Evolutionary conservation across 2,113 vertebrate genomes (phyloP), one percentile per base, ranked within the genome.

Genomic region (Fregata magnificens): DNA sequence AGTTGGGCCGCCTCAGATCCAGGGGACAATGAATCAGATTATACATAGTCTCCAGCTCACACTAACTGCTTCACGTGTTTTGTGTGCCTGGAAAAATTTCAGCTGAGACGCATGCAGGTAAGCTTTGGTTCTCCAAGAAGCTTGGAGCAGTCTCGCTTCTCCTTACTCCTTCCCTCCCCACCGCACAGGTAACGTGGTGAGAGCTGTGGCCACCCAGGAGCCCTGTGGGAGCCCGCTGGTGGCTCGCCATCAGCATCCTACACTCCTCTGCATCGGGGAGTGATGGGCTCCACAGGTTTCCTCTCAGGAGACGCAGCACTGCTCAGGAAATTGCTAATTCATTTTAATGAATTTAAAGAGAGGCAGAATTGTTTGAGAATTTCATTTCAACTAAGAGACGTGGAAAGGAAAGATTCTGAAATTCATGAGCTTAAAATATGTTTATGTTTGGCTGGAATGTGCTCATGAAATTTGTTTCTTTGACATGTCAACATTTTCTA

Each of bases 401-500:
- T 0, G 5, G 31, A 87, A 78, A 50, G 5, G 84, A 71, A 84
- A 47, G 52, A 63, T 76, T 82, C 86, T 72, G 87, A 82, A 91
- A 87, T 82, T 49, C 74, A 65, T 22, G 49, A 87, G 70, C 28
- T 76, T 56, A 44, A 91, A 91, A 87, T 80, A 36, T 25, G 34
- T 91, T 94, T 82, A 31, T 77, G 49, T 93, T 87, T 52, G 52
- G 11, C 40, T 79, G 70, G 83, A 69, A 72, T 26, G 52, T 69
- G 66, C 49, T 91, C 47, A 32, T 36, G 69, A 66, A 88, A 73
- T 91, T 72, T 21, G 22, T 91, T 85, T 91, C 92, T 87, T 79
- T 93, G 88, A 92, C 92, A 62, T 77, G 62, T 82, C 90, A 66
- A 90, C 90, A 56, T 92, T 97, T 95, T 47, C 52, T 82, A 66